Evolutionary conservation across 2,113 vertebrate species (phyloP), one percentile per base, ranked within the genome.

Genomic region (Pseudorhombus dupliciocellatus): DNA sequence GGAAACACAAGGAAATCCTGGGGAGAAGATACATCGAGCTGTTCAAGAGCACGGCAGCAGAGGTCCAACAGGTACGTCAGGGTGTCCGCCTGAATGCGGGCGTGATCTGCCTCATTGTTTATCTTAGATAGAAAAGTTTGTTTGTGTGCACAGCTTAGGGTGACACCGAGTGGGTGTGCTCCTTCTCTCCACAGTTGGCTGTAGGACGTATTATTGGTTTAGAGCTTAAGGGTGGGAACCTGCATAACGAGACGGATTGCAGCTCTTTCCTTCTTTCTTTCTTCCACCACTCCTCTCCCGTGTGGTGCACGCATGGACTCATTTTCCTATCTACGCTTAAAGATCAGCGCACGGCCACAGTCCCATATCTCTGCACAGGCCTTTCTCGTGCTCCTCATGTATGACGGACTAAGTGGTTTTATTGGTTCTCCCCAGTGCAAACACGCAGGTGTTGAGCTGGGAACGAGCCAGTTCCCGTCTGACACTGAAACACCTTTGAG

Each of bases 21-120:
- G 97, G 97, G 48, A 98, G 96, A 77, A 94, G 97, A 88, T 99
- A 99, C 83, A 98, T 99, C 1, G 97, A 99, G 90, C 93, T 99
- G 81, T 99, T 99, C 89, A 95, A 96, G 87, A 99, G 97, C 87
- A 99, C 97, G 0, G 97, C 97, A 9, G 97, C 97, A 1, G 97
- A 98, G 77, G 96, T 99, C 55, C 97, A 98, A 79, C 97, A 99
- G 96, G 97, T 99, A 85, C 0, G 48, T 69, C 2, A 11, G 20
- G 28, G 15, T 69, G 52, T 59, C 22, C 8, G 22, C 30, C n/a
- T 54, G 25, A 5, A 66, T 11, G 61, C 60, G 48, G 56, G 37
- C 53, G 22, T 56, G 11, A 21, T 55, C 21, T 70, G 12, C 25
- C 9, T 22, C 26, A 18, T 30, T 56, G n/a, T 20, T 26, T 40